phyloP scores from a whole-genome alignment of 1,140 invertebrate species.

The Cylas formicarius region DNA sequence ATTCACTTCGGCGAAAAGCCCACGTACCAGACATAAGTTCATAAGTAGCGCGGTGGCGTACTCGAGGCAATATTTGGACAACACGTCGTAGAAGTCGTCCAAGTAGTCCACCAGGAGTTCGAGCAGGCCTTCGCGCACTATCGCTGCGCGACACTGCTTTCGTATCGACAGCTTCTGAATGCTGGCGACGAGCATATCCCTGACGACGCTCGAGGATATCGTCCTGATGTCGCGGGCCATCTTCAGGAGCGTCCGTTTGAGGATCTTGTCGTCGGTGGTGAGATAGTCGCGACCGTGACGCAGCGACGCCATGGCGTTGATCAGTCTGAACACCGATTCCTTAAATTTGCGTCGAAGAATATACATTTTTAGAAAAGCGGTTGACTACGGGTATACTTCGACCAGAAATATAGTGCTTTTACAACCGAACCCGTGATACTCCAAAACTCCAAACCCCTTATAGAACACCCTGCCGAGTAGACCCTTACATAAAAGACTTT shows the following conservation, averaged over 20 bases:
- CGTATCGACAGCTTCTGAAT: constrained; percentile 14
- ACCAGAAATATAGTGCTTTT: too few species aligned
- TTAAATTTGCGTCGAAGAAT: too few species aligned
- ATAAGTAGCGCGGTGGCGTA: constrained; percentile 14
- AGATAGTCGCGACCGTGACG: constrained; percentile 16
- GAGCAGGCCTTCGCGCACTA: constrained; percentile 12
- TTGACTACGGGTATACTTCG: too few species aligned
- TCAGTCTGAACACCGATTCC: constrained; percentile 17
- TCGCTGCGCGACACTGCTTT: constrained; percentile 12
- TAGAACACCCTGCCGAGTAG: too few species aligned
- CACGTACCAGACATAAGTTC: constrained; percentile 14
- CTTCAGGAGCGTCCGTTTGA: constrained; percentile 14
- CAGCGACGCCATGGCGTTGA: constrained; percentile 16
- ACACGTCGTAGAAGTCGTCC: constrained; percentile 15
- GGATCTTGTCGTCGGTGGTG: constrained; percentile 9
- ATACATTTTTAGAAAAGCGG: too few species aligned
- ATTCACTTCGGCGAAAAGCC: not conserved
- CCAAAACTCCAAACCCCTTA: too few species aligned
- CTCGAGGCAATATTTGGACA: constrained; percentile 16
- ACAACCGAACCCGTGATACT: too few species aligned
- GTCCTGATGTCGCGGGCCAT: constrained; percentile 14
- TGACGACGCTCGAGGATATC: constrained; percentile 9
- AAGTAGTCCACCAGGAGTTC: constrained; percentile 13
- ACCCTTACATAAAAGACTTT: too few species aligned
- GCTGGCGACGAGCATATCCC: constrained; percentile 16